Evolutionary conservation across 2,888 invertebrate genomes (phyloP).

Genomic region (Agonopterix alstromeriana): DNA sequence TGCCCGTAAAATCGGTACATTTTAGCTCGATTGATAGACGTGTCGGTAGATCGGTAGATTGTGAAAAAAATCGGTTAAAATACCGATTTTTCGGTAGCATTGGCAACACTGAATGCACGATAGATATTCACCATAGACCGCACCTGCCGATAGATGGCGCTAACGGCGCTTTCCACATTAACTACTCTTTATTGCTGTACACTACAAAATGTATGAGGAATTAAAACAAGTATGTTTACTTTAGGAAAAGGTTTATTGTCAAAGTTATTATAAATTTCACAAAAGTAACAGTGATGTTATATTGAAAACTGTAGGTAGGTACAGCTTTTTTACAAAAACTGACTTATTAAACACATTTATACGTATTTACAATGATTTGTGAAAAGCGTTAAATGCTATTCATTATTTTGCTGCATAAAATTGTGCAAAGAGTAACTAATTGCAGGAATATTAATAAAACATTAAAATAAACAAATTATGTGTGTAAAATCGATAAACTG

Average conservation of each 20-base stretch:
- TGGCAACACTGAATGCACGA: too few relatives aligned
- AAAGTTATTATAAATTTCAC: constrained; percentile 53
- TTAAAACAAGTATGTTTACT: neutral
- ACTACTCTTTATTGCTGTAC: too few relatives aligned
- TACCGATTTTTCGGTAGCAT: too few relatives aligned
- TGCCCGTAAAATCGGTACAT: too few relatives aligned
- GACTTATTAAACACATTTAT: constrained; percentile 4
- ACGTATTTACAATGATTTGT: constrained; percentile 25
- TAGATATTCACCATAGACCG: too few relatives aligned
- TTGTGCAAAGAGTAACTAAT: constrained; percentile 16
- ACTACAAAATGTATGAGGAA: neutral
- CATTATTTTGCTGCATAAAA: constrained; percentile 15
- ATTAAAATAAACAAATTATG: neutral
- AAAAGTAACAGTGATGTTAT: constrained; percentile 50
- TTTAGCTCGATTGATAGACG: too few relatives aligned
- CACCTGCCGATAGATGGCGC: too few relatives aligned
- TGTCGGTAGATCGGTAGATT: too few relatives aligned
- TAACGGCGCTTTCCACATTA: too few relatives aligned
- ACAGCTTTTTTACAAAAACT: constrained; percentile 34
- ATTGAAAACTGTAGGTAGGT: constrained; percentile 20
- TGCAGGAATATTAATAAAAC: constrained; percentile 1
- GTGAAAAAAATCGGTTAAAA: too few relatives aligned
- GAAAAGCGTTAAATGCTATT: constrained; percentile 26
- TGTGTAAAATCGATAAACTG: too few relatives aligned
- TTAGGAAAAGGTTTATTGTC: constrained; percentile 44